Percentiles rank a stretch among this genome's conserved stretches.
phyloP scores from a whole-genome alignment of 2,113 vertebrate species.

The Propithecus coquereli region DNA sequence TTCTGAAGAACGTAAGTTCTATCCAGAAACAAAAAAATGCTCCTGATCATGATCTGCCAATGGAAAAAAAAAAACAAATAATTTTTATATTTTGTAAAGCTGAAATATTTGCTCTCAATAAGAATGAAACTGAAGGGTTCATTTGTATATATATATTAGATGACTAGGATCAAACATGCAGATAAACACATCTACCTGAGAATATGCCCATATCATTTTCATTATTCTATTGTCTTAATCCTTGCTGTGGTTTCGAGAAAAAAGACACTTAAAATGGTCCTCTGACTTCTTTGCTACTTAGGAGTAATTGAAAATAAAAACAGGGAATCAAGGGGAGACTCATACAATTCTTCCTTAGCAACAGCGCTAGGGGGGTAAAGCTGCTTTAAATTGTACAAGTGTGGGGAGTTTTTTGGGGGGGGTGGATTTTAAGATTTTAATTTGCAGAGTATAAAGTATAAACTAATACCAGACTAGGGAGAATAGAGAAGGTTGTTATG shows the following conservation, averaged over 20 bases:
- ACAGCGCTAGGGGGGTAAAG: not conserved
- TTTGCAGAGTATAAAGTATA: conserved; percentile 28
- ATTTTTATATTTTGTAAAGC: conserved; percentile 57
- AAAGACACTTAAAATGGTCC: conserved; percentile 28
- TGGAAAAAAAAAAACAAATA: conserved; percentile 54
- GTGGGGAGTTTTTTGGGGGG: not conserved
- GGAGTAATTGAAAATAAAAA: conserved; percentile 47
- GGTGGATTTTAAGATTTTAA: conserved; percentile 22
- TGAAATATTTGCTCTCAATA: conserved; percentile 29
- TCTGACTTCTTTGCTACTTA: conserved; percentile 39
- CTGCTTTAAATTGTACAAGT: not conserved
- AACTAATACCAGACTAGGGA: not conserved
- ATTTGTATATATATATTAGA: not conserved
- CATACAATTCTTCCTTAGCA: not conserved
- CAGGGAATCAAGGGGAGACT: not conserved
- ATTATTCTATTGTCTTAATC: conserved; percentile 46
- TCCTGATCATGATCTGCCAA: conserved; percentile 98
- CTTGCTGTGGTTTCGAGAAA: conserved; percentile 1
- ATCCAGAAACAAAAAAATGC: conserved; percentile 99
- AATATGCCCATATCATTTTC: conserved; percentile 17
- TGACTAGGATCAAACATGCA: conserved; percentile 16
- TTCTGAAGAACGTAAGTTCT: conserved; percentile 99
- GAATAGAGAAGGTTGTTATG: not conserved
- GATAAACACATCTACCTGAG: conserved; percentile 15
- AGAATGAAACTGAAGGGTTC: conserved; percentile 17